Evolutionary conservation across 2,113 vertebrate genomes (phyloP).

Genomic region (Xyrauchen texanus): DNA sequence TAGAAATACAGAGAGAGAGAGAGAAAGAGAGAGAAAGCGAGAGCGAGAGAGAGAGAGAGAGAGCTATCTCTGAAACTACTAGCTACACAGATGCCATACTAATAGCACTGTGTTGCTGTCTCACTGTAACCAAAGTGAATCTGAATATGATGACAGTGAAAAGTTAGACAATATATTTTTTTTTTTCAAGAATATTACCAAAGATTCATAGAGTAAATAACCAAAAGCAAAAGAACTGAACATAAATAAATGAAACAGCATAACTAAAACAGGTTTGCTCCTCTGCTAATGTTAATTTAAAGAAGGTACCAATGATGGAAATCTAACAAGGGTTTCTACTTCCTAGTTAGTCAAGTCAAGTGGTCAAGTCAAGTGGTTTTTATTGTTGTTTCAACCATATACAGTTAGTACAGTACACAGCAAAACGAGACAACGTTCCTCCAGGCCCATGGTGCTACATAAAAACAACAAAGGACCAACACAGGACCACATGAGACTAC

Average conservation of each 20-base stretch:
- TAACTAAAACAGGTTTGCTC: background rate
- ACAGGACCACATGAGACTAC: no score
- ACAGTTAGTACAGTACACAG: no score
- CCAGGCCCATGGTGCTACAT: no score
- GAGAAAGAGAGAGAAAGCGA: constrained; percentile 1
- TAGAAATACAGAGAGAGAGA: background rate
- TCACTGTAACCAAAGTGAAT: constrained; percentile 7
- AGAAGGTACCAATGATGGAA: no score
- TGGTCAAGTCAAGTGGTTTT: no score
- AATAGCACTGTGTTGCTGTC: background rate
- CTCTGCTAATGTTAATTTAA: background rate
- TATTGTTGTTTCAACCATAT: no score
- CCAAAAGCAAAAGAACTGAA: background rate
- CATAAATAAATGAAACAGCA: background rate
- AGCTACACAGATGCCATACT: background rate
- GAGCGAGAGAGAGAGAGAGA: background rate
- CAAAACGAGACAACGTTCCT: no score
- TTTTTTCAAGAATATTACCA: background rate
- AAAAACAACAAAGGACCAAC: no score
- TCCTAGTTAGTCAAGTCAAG: no score
- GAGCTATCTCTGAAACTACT: no score
- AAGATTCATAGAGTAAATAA: background rate
- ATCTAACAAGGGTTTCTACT: no score
- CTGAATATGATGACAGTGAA: background rate
- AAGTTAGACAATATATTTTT: background rate